Conservation (phyloP, 1,140 invertebrate species). For the Paraescarpia echinospica region DNA sequence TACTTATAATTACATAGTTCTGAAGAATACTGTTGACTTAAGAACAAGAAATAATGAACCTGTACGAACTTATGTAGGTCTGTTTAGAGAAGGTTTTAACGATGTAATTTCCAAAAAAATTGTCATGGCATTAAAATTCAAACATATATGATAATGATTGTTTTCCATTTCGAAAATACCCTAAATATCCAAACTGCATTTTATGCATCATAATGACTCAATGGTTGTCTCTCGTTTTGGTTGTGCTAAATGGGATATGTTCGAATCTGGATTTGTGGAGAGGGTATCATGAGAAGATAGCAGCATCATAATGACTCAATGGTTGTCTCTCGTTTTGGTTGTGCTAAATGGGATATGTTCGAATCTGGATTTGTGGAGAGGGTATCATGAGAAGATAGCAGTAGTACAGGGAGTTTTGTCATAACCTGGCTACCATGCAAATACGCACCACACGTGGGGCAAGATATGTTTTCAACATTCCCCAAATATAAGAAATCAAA, state of each 20-base stretch:
- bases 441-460: too few relatives aligned
- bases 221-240: background rate
- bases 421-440: background rate
- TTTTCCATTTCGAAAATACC: background rate
- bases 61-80: background rate
- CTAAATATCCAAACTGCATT: background rate
- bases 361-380: background rate
- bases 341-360: background rate
- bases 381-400: background rate
- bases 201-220: background rate
- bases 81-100: background rate
- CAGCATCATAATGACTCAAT: too few relatives aligned
- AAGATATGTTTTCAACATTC: constrained; percentile 5
- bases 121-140: too few relatives aligned
- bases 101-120: background rate
- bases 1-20: too few relatives aligned
- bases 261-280: background rate
- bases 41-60: background rate
- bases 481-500: background rate
- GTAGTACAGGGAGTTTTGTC: background rate
- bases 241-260: background rate
- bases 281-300: background rate
- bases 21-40: too few relatives aligned
- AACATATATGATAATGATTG: too few relatives aligned
- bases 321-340: background rate